A percentile compares a stretch with the other conserved stretches of the same genome.
Conservation (phyloP, 2,888 invertebrate species). For the Drosophila helvetica region DNA sequence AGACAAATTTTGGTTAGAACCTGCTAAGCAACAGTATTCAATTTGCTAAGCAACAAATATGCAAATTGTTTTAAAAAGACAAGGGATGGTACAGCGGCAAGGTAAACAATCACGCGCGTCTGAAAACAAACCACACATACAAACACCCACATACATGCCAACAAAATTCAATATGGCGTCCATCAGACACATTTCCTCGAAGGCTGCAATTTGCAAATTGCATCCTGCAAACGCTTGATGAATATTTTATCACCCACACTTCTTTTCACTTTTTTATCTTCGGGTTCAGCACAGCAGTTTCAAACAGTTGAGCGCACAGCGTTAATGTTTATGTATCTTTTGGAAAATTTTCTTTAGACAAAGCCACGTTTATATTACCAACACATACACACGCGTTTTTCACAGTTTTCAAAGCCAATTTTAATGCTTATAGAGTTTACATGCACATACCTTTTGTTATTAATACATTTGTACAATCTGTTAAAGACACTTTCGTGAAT, state of each 20-base stretch:
- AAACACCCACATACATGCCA: conserved; percentile 19
- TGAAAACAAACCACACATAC: conserved; percentile 23
- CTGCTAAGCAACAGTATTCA: conserved; percentile 20
- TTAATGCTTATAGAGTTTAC: background rate
- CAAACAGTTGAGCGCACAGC: background rate
- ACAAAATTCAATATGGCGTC: conserved; percentile 72
- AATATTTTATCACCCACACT: background rate
- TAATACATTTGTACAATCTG: conserved; percentile 67
- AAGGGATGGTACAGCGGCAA: background rate
- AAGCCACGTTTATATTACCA: conserved; percentile 66
- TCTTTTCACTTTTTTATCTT: background rate
- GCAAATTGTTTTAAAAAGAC: background rate
- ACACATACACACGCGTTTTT: conserved; percentile 35
- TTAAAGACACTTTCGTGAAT: conserved; percentile 57
- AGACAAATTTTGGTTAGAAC: conserved; percentile 4
- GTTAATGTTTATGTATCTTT: conserved; percentile 11
- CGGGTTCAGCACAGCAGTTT: background rate
- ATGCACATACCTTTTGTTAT: conserved; percentile 64
- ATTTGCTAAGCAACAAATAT: background rate
- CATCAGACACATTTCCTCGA: conserved; percentile 51
- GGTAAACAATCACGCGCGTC: conserved; percentile 41
- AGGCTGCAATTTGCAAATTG: background rate
- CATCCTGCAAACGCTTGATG: background rate
- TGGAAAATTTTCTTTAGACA: background rate
- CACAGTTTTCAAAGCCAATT: conserved; percentile 4